Evolutionary conservation across 2,797 vertebrate species (phyloP).

Genomic region (Rhadinocentrus ornatus): DNA sequence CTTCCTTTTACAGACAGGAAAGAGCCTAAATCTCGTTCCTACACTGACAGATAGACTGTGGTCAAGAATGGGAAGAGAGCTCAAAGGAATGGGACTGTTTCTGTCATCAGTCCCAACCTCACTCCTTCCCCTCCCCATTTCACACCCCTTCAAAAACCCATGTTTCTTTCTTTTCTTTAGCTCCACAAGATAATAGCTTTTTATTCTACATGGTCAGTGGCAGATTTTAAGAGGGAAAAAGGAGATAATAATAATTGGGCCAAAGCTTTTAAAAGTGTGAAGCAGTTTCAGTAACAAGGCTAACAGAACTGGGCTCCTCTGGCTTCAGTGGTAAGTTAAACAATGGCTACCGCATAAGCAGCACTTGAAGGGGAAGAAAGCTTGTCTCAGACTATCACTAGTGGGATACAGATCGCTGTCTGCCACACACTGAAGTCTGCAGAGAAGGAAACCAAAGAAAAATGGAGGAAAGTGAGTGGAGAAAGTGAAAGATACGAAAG

Average conservation of each 20-base stretch:
- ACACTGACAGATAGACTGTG: constrained; percentile 50
- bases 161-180: constrained; percentile 52
- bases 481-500: constrained; percentile 19
- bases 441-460: constrained; percentile 29
- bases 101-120: constrained; percentile 67
- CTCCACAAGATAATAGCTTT: constrained; percentile 57
- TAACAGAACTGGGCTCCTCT: constrained; percentile 58
- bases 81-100: constrained; percentile 66
- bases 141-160: constrained; percentile 60
- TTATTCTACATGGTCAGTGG: constrained; percentile 21
- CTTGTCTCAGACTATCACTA: constrained; percentile 60
- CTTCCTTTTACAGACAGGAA: constrained; percentile 54
- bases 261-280: constrained; percentile 44
- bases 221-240: constrained; percentile 31
- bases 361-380: constrained; percentile 73
- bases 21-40: constrained; percentile 46
- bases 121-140: constrained; percentile 46
- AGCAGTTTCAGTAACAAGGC: constrained; percentile 39
- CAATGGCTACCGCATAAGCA: constrained; percentile 70
- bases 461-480: constrained; percentile 21
- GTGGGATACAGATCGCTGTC: constrained; percentile 59
- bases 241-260: constrained; percentile 23
- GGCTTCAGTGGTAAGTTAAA: constrained; percentile 67
- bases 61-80: constrained; percentile 76
- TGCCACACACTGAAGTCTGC: constrained; percentile 36